Conservation (phyloP, 2,888 invertebrate species). For the Diplazon laetatorius region DNA sequence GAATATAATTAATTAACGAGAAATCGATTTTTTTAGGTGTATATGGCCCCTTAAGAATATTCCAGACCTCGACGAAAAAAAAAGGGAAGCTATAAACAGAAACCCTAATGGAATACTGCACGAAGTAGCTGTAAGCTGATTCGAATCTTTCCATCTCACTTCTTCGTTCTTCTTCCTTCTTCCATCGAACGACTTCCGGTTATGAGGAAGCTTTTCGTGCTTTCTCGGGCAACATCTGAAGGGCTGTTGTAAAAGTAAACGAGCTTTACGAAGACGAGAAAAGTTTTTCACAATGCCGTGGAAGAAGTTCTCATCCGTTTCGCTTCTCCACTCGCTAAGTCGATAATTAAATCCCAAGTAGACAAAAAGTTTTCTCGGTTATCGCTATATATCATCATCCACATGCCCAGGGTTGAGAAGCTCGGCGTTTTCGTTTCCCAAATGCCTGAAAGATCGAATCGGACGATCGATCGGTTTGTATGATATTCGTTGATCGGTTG, state of each 20-base stretch:
- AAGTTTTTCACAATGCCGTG: constrained; percentile 46
- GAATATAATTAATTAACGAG: no score
- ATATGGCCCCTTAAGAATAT: no score
- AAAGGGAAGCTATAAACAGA: no score
- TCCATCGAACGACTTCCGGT: no score
- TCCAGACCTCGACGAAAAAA: no score
- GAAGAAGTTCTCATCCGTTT: constrained; percentile 29
- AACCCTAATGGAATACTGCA: no score
- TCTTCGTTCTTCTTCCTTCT: no score
- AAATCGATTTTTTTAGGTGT: no score
- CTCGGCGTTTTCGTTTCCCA: not conserved
- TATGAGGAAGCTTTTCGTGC: constrained; percentile 23
- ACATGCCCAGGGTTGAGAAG: no score
- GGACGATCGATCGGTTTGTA: not conserved
- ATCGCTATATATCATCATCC: constrained; percentile 14
- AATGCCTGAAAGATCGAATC: not conserved
- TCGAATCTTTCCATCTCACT: no score
- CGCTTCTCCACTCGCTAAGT: constrained; percentile 49
- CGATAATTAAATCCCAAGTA: constrained; percentile 71
- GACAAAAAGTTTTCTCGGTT: constrained; percentile 66
- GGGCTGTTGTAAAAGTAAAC: constrained; percentile 13
- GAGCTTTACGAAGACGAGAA: constrained; percentile 8
- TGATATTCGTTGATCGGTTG: not conserved
- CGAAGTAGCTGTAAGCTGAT: no score
- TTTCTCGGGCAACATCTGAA: constrained; percentile 37